Evolutionary conservation across 2,113 vertebrate species (phyloP).

Genomic region (Cochlearius cochlearius): DNA sequence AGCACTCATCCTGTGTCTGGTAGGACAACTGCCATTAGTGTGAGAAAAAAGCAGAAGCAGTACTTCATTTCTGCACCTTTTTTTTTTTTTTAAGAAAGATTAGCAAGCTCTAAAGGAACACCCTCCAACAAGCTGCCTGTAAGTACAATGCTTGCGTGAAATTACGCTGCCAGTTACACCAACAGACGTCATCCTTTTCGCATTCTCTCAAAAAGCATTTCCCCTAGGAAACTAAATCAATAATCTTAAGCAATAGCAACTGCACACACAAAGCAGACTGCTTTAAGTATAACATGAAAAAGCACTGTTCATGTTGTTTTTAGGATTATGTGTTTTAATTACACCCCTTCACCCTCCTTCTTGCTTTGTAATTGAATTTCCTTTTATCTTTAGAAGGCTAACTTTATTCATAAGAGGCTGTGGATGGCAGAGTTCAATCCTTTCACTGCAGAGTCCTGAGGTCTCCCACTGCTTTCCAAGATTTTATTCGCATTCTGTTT

Average conservation of each 20-base stretch:
- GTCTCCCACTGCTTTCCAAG: not conserved
- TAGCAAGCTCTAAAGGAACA: not conserved
- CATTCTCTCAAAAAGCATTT: not conserved
- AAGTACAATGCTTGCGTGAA: not conserved
- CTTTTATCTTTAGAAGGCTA: conserved; percentile 31
- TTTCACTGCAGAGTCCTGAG: not conserved
- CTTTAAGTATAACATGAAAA: conserved; percentile 17
- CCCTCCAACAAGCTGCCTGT: not conserved
- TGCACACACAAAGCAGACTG: not conserved
- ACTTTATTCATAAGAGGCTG: conserved; percentile 21
- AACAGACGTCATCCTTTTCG: not conserved
- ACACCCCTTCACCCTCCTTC: not conserved
- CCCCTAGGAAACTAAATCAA: conserved; percentile 46
- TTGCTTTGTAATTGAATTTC: conserved; percentile 44
- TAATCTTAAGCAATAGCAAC: conserved; percentile 25
- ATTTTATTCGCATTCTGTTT: not conserved
- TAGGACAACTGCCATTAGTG: rapidly evolving
- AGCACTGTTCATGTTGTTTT: not conserved
- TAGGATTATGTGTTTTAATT: conserved; percentile 54
- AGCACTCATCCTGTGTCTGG: not conserved
- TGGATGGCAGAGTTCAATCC: not conserved
- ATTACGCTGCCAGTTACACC: not conserved
- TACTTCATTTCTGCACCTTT: not conserved
- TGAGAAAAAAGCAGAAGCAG: not conserved
- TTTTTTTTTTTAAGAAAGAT: not conserved